Evolutionary conservation across 2,113 vertebrate genomes (phyloP).

Genomic region (Rhagologus leucostigma): DNA sequence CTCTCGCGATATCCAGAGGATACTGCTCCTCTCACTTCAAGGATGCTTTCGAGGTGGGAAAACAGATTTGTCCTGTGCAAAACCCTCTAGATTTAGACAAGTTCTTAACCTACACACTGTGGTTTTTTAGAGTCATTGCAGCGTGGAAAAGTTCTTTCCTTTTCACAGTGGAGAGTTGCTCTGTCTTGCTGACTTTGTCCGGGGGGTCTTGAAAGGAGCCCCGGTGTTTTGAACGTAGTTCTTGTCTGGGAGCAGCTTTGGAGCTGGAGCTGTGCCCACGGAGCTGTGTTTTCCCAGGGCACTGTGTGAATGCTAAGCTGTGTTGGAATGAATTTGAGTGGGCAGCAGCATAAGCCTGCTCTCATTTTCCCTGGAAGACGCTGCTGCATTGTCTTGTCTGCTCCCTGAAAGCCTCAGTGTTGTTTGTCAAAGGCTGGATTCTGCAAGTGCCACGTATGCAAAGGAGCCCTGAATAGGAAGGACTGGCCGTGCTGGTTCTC

Average conservation of each 20-base stretch:
- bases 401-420: slow-evolving; percentile 54
- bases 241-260: slow-evolving; percentile 1
- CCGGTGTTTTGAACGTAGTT: background rate
- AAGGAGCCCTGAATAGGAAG: slow-evolving; percentile 14
- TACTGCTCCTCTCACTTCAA: background rate
- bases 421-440: slow-evolving; percentile 35
- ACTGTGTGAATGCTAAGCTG: slow-evolving; percentile 13
- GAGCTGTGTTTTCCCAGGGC: slow-evolving; percentile 46
- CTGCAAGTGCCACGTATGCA: slow-evolving; percentile 21
- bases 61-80: background rate
- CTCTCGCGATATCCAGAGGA: background rate
- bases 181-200: background rate
- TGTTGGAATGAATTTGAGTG: slow-evolving; percentile 21
- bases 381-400: slow-evolving; percentile 47
- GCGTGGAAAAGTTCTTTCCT: background rate
- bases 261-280: slow-evolving; percentile 12
- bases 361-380: slow-evolving; percentile 54
- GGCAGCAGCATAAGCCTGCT: slow-evolving; percentile 26
- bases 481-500: background rate
- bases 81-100: background rate
- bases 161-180: background rate
- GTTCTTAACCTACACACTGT: background rate
- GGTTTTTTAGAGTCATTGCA: background rate
- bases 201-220: background rate
- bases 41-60: background rate